A percentile compares a stretch with the other conserved stretches of the same genome.
These are phyloP conservation scores for Drosophila hawaiiensis DNA, from an alignment of 2,888 invertebrate species.

Conservation along the genomic window DNA sequence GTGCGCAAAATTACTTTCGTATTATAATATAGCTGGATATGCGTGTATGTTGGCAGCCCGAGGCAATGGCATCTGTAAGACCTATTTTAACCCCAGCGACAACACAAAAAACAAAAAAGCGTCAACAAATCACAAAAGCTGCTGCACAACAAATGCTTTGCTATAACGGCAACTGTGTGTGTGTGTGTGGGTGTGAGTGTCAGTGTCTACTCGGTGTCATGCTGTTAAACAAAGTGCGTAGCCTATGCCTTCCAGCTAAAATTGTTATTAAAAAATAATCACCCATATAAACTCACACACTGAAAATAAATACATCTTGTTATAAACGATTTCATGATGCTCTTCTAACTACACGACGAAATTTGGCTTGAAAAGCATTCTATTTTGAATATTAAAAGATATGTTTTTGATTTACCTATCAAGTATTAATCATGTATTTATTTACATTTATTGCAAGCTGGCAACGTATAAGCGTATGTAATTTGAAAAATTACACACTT, in stretches of 20 bases:
- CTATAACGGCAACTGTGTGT: constrained; percentile 15
- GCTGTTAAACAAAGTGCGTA: constrained; percentile 78
- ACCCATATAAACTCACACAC: constrained; percentile 42
- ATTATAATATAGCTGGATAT: constrained; percentile 50
- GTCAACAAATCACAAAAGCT: constrained; percentile 77
- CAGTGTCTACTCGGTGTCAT: constrained; percentile 61
- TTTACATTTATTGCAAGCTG: not conserved
- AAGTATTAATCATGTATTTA: no score
- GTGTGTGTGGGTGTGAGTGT: constrained; percentile 21
- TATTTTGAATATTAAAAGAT: not conserved
- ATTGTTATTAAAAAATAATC: constrained; percentile 78
- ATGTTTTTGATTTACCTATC: not conserved
- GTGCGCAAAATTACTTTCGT: constrained; percentile 77
- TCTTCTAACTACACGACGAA: not conserved
- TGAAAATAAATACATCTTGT: constrained; percentile 15
- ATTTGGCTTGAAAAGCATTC: not conserved
- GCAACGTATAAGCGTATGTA: not conserved
- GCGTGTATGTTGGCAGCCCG: constrained; percentile 44
- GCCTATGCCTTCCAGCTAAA: constrained; percentile 70
- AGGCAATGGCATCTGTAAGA: constrained; percentile 63
- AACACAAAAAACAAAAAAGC: constrained; percentile 59
- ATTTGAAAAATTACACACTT: not conserved
- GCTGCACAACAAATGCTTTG: constrained; percentile 60
- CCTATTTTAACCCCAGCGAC: constrained; percentile 78
- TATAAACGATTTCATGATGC: constrained; percentile 9